A percentile compares a stretch with the other conserved stretches of the same genome.
phyloP scores from a whole-genome alignment of 2,888 invertebrate species.

The Leucoptera coffeella region DNA sequence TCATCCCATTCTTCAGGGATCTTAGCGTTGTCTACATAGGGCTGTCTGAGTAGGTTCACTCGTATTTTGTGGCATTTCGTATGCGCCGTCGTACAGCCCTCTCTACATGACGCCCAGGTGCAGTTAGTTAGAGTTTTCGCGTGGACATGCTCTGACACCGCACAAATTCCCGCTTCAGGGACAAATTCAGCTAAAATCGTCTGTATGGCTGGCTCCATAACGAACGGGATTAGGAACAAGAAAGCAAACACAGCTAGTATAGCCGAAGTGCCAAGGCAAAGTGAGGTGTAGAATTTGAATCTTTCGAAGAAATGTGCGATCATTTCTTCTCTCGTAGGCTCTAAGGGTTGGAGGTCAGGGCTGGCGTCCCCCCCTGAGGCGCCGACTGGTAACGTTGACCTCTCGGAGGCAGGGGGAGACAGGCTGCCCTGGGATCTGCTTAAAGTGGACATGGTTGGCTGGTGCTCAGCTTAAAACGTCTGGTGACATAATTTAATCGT shows the following conservation, averaged over 20 bases:
- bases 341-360: conserved; percentile 32
- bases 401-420: conserved; percentile 56
- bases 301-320: conserved; percentile 69
- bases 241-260: conserved; percentile 86
- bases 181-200: conserved; percentile 85
- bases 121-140: conserved; percentile 83
- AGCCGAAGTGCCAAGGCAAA: conserved; percentile 84
- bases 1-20: conserved; percentile 71
- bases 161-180: conserved; percentile 79
- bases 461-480: conserved; percentile 17
- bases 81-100: conserved; percentile 86
- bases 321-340: conserved; percentile 42
- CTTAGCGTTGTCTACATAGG: conserved; percentile 58
- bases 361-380: conserved; percentile 49
- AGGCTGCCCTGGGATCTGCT: conserved; percentile 43
- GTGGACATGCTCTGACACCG: conserved; percentile 75
- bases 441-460: conserved; percentile 31
- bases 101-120: conserved; percentile 86
- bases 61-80: conserved; percentile 74
- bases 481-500: conserved; percentile 44
- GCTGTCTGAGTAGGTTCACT: conserved; percentile 73
- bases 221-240: conserved; percentile 86
- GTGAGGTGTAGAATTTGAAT: conserved; percentile 86
- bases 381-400: conserved; percentile 60
- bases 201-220: conserved; percentile 86